Evolutionary conservation across 2,797 vertebrate genomes (phyloP), one percentile per base, ranked within the genome.

Genomic region (Myotis daubentonii): DNA sequence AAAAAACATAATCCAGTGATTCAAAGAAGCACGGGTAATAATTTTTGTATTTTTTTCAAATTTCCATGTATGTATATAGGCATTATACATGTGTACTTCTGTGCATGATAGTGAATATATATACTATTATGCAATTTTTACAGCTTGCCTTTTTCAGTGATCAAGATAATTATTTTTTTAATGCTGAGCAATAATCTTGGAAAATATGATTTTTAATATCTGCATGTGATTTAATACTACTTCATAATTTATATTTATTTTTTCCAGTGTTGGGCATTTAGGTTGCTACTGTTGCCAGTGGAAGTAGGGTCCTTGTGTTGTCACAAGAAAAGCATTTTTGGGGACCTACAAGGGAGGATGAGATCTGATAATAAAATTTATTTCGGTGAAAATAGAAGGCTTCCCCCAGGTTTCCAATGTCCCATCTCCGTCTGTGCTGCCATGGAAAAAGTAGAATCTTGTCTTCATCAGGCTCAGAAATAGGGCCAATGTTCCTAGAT

Each of bases 141-240:
- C 1, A 57, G 8, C 15, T 30, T 57, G 16, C 11, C 7, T 44
- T 93, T 84, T 85, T 70, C 3, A 62, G 65, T 30, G 19, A 28
- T 88, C 13, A 16, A 3, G 17, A 51, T 95, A 15, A 47, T 55
- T 44, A 28, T 82, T 86, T 92, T 93, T 91, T 53, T 60, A 66
- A 66, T 55, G 65, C 47, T 87, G 83, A 65, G 38, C 88, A 94
- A 89, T 94, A 49, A 36, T 74, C 44, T 82, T 41, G 25, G 71
- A 68, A 95, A 88, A 25, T 74, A 28, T 7, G 47, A 72, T 47
- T 76, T 75, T 93, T 41, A 83, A 53, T 71, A 92, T n/a, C 53
- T 33, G 7, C 25, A 20, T 68, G 10, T 89, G 33, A 66, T 92
- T 94, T 60, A 76, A 53, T 68, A 44, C 20, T 83, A 5, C 65